Evolutionary conservation across 2,113 vertebrate species (phyloP).

Genomic region (Lamprotornis superbus): DNA sequence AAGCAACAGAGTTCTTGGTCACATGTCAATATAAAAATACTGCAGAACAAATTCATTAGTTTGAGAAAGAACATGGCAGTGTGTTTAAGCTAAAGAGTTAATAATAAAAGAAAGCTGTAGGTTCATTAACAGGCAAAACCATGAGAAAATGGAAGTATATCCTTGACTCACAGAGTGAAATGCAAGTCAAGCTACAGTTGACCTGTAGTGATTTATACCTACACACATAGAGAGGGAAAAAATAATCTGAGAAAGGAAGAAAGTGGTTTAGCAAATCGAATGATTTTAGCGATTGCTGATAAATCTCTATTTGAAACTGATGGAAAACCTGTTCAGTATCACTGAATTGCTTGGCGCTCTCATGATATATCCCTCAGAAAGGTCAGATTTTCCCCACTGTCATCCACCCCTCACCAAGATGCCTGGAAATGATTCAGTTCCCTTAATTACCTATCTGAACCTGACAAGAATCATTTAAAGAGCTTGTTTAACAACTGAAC

Average conservation of each 20-base stretch:
- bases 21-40: neutral
- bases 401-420: neutral
- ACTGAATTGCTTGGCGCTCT: neutral
- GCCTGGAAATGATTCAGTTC: neutral
- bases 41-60: neutral
- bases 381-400: neutral
- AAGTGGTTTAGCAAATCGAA: neutral
- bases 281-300: neutral
- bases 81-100: neutral
- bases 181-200: neutral
- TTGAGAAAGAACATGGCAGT: neutral
- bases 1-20: neutral
- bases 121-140: neutral
- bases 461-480: neutral
- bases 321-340: neutral
- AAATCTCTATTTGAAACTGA: neutral
- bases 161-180: neutral
- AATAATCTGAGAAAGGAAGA: neutral
- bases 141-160: neutral
- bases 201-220: neutral
- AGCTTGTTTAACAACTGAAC: constrained; percentile 16
- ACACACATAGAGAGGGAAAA: fast-evolving
- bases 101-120: neutral
- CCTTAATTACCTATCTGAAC: neutral
- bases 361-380: neutral